Conservation (phyloP, 2,113 vertebrate species). For the Phocoena sinus region DNA sequence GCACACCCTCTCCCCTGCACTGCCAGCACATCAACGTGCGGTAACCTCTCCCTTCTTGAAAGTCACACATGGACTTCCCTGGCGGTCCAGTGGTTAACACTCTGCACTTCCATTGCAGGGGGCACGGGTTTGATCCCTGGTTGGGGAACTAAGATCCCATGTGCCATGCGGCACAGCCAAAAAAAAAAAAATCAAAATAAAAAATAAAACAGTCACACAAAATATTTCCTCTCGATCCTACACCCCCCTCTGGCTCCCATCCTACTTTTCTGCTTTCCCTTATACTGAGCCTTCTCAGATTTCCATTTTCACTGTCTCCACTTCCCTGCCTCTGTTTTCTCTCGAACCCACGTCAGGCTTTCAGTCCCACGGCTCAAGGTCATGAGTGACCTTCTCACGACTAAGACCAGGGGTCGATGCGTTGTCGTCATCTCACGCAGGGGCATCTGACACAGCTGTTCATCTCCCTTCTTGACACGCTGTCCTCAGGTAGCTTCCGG, state of each 20-base stretch:
- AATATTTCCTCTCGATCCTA: background rate
- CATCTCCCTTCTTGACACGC: background rate
- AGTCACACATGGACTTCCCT: background rate
- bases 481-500: background rate
- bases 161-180: fast-evolving
- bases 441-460: background rate
- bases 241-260: too few relatives aligned
- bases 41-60: background rate
- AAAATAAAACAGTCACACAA: too few relatives aligned
- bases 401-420: background rate
- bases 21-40: background rate
- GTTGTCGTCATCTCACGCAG: background rate
- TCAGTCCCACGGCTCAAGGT: background rate
- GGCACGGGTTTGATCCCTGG: too few relatives aligned
- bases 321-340: background rate
- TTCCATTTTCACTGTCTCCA: background rate
- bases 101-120: too few relatives aligned
- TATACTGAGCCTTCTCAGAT: background rate
- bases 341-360: background rate
- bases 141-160: too few relatives aligned
- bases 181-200: too few relatives aligned
- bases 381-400: background rate
- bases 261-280: background rate
- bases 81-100: too few relatives aligned
- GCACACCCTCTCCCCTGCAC: background rate